Evolutionary conservation across 1,140 invertebrate genomes (phyloP).

Genomic region (Neelides sp.): DNA sequence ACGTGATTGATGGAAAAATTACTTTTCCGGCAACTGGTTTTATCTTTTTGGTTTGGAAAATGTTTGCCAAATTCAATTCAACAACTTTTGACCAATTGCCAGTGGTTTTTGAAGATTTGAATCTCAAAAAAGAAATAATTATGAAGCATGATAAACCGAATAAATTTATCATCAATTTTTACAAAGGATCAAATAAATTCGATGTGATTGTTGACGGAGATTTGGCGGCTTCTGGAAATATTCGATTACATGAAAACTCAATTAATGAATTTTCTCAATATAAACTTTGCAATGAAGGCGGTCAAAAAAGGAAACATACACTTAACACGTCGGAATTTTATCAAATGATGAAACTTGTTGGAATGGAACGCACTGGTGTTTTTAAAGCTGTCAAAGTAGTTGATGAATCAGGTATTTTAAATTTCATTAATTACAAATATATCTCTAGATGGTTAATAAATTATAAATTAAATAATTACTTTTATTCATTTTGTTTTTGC

Average conservation of each 20-base stretch:
- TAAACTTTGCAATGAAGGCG: too few species aligned
- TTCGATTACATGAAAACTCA: constrained; percentile 52
- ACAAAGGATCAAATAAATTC: constrained; percentile 76
- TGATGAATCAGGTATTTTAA: too few species aligned
- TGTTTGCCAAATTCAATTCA: constrained; percentile 72
- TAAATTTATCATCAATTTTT: constrained; percentile 76
- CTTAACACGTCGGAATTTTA: too few species aligned
- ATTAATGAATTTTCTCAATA: constrained; percentile 43
- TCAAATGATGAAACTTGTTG: too few species aligned
- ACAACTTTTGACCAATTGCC: constrained; percentile 63
- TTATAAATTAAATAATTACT: too few species aligned
- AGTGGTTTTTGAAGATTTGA: constrained; percentile 73
- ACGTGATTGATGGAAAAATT: constrained; percentile 83
- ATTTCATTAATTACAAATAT: too few species aligned
- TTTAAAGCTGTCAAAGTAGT: too few species aligned
- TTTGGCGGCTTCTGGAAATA: constrained; percentile 62
- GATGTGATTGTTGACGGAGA: constrained; percentile 78
- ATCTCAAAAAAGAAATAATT: constrained; percentile 82
- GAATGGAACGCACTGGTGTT: too few species aligned
- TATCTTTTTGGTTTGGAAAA: constrained; percentile 80
- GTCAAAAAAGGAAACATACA: too few species aligned
- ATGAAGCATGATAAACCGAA: constrained; percentile 67
- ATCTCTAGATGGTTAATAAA: too few species aligned
- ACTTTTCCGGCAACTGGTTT: constrained; percentile 94
- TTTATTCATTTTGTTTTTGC: too few species aligned